Evolutionary conservation across 64 coral and sea anemone genomes (phyloP).

Genomic region (Platygyra sinensis): DNA sequence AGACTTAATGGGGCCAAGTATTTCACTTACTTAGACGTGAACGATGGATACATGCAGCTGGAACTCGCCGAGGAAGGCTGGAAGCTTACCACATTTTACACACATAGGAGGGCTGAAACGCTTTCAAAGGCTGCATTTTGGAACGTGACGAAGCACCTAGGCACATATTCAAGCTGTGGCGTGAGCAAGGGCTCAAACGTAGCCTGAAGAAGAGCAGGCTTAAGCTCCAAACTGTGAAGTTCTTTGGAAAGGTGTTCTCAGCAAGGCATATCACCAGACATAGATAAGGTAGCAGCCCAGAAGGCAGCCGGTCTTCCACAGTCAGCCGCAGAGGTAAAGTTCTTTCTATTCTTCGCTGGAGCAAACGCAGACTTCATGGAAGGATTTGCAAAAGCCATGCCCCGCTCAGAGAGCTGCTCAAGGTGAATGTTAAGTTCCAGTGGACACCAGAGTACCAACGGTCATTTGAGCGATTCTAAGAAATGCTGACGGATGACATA

Average conservation of each 20-base stretch:
- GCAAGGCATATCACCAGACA: constrained; percentile 1
- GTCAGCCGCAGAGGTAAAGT: too few relatives aligned
- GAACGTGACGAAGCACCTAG: neutral
- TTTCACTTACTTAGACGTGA: constrained; percentile 40
- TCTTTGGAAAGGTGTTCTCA: constrained; percentile 33
- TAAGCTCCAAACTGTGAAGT: constrained; percentile 4
- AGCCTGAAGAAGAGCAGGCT: constrained; percentile 26
- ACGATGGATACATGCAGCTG: constrained; percentile 54
- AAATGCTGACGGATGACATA: constrained; percentile 31
- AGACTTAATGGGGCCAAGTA: constrained; percentile 37
- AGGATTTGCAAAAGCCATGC: constrained; percentile 40
- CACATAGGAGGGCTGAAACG: too few relatives aligned
- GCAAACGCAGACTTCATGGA: too few relatives aligned
- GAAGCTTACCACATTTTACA: too few relatives aligned
- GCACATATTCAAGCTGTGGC: constrained; percentile 40
- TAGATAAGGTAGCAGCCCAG: too few relatives aligned
- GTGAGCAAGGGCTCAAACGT: neutral
- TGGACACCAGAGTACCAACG: constrained; percentile 30
- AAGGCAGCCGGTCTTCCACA: too few relatives aligned
- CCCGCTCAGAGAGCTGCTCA: constrained; percentile 33
- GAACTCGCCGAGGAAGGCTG: constrained; percentile 23
- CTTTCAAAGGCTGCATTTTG: too few relatives aligned
- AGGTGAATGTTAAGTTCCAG: constrained; percentile 19
- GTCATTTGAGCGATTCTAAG: constrained; percentile 17
- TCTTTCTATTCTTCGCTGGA: too few relatives aligned